Conservation (phyloP, 2,888 invertebrate species). For the Argyra leucocephala region DNA sequence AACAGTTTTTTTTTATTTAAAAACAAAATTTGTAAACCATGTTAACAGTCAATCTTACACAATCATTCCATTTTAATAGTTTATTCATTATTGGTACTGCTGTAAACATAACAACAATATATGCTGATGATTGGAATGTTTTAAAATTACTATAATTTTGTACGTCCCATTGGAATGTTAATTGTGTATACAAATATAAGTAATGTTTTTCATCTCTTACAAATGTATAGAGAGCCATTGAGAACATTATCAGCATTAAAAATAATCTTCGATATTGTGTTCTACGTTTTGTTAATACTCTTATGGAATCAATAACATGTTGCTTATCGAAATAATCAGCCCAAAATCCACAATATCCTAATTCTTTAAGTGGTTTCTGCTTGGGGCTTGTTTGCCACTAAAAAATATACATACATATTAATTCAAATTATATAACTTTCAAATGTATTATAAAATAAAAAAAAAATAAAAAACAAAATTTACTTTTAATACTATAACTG, state of each 20-base stretch:
- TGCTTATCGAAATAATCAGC: constrained; percentile 62
- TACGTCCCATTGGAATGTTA: constrained; percentile 63
- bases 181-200: constrained; percentile 62
- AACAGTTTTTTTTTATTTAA: neutral
- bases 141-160: constrained; percentile 61
- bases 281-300: constrained; percentile 53
- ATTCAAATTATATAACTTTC: too few relatives aligned
- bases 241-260: constrained; percentile 58
- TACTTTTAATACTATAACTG: constrained; percentile 51
- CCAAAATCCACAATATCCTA: constrained; percentile 50
- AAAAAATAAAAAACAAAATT: too few relatives aligned
- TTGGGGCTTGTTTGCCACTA: constrained; percentile 58
- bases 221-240: constrained; percentile 72
- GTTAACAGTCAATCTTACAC: constrained; percentile 40
- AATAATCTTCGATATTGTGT: constrained; percentile 51
- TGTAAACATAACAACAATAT: constrained; percentile 59
- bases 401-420: constrained; percentile 4
- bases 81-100: constrained; percentile 65
- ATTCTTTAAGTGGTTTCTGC: constrained; percentile 53
- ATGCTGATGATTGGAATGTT: constrained; percentile 61
- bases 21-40: neutral
- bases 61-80: constrained; percentile 57
- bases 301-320: constrained; percentile 55
- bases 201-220: constrained; percentile 73
- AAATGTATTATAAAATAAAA: neutral